Conservation (phyloP, 2,888 invertebrate genomes). For the Acheta domesticus region DNA sequence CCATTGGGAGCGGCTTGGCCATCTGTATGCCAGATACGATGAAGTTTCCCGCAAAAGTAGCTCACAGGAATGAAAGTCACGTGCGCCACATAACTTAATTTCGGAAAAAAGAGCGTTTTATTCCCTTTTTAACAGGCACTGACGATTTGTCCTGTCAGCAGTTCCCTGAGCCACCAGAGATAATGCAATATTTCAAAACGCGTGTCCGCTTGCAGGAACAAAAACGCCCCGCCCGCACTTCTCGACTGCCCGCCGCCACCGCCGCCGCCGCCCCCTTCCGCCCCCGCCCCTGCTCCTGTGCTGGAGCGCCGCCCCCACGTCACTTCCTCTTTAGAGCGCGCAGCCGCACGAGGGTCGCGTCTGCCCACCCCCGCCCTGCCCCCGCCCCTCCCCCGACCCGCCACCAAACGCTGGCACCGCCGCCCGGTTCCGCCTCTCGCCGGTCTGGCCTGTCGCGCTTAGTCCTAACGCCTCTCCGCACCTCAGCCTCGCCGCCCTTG, state of each 20-base stretch:
- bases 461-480: too few species aligned
- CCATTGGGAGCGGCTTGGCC: too few species aligned
- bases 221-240: neutral
- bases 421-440: too few species aligned
- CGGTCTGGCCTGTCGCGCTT: too few species aligned
- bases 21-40: neutral
- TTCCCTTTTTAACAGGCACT: conserved; percentile 3
- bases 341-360: too few species aligned
- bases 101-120: neutral
- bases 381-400: too few species aligned
- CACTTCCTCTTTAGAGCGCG: too few species aligned
- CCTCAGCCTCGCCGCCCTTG: too few species aligned
- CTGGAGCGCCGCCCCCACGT: too few species aligned
- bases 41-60: conserved; percentile 5
- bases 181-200: conserved; percentile 9
- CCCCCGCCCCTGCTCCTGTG: neutral
- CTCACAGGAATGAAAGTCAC: neutral
- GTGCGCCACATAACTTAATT: neutral
- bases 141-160: neutral
- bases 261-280: neutral
- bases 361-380: too few species aligned
- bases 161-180: neutral
- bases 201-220: neutral
- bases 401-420: too few species aligned
- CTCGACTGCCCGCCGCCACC: neutral